Evolutionary conservation across 2,888 invertebrate species (phyloP), one percentile per base, ranked within the genome.

Genomic region (Liopterus haemorrhoidalis): DNA sequence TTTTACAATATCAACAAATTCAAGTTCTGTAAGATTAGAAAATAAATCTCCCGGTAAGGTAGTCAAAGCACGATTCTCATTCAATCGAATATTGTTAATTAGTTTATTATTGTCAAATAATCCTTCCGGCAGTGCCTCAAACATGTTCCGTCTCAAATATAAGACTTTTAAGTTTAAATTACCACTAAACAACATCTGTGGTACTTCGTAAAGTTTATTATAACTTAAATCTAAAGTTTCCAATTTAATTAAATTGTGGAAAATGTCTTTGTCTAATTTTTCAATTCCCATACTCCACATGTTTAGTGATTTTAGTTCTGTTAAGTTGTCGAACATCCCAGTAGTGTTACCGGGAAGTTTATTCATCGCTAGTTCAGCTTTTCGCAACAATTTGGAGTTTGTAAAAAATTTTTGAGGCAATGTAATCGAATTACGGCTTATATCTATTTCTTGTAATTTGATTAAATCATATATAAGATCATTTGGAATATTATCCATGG

Each of bases 11-110:
- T 16, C 25, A 19, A 45, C 33, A 5, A 8, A 25, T 31, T 24
- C 19, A 20, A 45, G 11, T n/a, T 45, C 14, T 2, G 37, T 6
- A 5, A 45, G 18, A 15, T 45, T 45, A 20, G 32, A 19, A 11
- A 45, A 32, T 27, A 45, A 39, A n/a, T 20, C 16, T 9, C 39
- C 39, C 4, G 45, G 45, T 31, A 45, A 19, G 12, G 45, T 31
- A 20, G 16, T 20, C 9, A 45, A 19, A 24, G 15, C n/a, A 14
- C 16, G 8, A 19, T 45, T 45, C 14, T 32, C 25, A 24, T 16
- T 20, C 4, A 45, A 25, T 15, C 25, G 12, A 3, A 45, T 5
- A 4, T 12, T 25, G 18, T 15, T 12, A 20, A 45, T 20, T 14
- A 39, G 9, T 15, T 11, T 16, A 32, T 39, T 45, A 15, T 39